Conservation (phyloP, 1,140 invertebrate species). For the Pseudoatta argentina region DNA sequence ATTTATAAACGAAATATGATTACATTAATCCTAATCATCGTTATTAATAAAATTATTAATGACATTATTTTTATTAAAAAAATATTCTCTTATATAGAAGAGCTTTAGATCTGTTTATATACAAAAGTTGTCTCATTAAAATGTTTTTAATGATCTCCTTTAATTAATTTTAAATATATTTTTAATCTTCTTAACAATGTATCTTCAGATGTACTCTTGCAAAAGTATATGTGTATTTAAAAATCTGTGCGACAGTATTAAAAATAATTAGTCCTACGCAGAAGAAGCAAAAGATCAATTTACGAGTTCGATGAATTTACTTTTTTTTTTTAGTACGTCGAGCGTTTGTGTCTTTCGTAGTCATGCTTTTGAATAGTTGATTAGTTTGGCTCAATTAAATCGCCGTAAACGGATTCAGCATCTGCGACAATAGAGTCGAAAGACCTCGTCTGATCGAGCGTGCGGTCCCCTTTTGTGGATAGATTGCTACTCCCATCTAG, state of each 20-base stretch:
- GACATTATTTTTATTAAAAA: constrained; percentile 14
- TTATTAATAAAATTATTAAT: neutral
- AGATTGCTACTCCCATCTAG: constrained; percentile 30
- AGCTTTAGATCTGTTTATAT: neutral
- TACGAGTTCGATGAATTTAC: neutral
- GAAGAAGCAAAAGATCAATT: neutral
- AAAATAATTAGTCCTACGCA: constrained; percentile 5
- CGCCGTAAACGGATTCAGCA: constrained; percentile 67
- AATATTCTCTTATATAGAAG: neutral
- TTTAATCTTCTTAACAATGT: constrained; percentile 11
- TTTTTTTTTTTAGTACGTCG: constrained; percentile 8
- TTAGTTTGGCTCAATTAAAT: constrained; percentile 77
- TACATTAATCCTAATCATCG: neutral
- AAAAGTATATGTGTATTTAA: neutral
- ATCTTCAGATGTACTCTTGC: neutral
- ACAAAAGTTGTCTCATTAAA: neutral
- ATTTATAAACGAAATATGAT: constrained; percentile 20
- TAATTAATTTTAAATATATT: neutral
- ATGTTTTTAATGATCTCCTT: neutral
- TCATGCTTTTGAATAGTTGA: constrained; percentile 70
- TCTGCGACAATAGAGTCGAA: constrained; percentile 60
- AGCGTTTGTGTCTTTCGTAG: constrained; percentile 5
- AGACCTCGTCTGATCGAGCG: constrained; percentile 72
- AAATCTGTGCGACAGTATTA: neutral
- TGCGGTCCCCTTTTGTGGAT: constrained; percentile 63